Evolutionary conservation across 1,140 invertebrate species (phyloP).

Genomic region (Brachionus paranguensis): DNA sequence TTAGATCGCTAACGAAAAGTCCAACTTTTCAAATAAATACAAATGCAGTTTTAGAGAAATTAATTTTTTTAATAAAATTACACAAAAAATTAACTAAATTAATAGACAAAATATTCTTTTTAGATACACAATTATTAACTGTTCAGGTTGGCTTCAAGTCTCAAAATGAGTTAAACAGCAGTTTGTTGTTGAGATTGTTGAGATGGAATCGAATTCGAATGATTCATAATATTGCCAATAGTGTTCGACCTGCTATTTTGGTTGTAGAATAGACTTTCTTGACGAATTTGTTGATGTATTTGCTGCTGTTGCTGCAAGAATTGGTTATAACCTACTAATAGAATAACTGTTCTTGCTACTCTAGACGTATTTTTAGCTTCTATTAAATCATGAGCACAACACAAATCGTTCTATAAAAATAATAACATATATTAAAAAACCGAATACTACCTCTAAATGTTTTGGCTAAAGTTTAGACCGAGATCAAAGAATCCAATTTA

Average conservation of each 20-base stretch:
- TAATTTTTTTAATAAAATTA: not conserved
- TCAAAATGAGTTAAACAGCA: not conserved
- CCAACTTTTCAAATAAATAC: not conserved
- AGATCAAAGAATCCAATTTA: not conserved
- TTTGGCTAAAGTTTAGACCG: not conserved
- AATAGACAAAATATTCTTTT: not conserved
- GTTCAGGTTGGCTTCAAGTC: not conserved
- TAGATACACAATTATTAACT: not conserved
- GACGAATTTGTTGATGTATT: not conserved
- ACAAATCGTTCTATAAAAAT: conserved; percentile 31
- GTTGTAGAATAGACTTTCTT: not conserved
- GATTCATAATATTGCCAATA: conserved; percentile 31
- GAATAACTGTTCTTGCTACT: conserved; percentile 30
- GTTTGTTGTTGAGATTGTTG: conserved; percentile 14
- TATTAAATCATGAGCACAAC: conserved; percentile 40
- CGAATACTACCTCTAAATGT: not conserved
- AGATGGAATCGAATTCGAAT: not conserved
- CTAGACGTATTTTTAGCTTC: conserved; percentile 38
- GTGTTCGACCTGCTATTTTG: not conserved
- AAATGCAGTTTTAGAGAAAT: not conserved
- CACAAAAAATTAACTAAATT: not conserved
- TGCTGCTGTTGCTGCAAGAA: conserved; percentile 20
- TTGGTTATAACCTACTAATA: conserved; percentile 33
- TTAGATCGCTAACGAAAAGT: not conserved
- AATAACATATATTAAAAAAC: not conserved